Conservation (phyloP, 1,140 invertebrate species). For the Drosophila auraria region DNA sequence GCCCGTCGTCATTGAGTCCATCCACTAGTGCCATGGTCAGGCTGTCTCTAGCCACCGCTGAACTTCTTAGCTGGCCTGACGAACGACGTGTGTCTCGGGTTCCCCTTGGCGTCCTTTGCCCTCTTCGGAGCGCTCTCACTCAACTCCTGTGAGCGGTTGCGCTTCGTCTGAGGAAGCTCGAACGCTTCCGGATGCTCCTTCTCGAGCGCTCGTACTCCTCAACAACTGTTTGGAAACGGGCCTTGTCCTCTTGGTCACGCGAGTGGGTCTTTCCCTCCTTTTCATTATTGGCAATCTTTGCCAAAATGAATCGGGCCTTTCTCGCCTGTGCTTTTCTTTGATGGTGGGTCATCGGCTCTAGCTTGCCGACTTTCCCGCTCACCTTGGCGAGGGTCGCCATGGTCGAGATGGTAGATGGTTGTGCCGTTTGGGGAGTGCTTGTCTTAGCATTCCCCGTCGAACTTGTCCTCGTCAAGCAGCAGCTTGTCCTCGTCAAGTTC, state of each 20-base stretch:
- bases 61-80: no score
- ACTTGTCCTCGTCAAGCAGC: no score
- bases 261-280: neutral
- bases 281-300: neutral
- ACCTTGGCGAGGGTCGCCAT: no score
- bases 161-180: neutral
- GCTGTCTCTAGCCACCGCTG: no score
- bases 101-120: neutral
- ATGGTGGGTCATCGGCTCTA: neutral
- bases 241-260: neutral
- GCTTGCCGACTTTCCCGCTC: no score
- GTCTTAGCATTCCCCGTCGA: no score
- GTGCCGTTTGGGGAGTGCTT: no score
- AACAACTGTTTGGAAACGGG: neutral
- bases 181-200: neutral
- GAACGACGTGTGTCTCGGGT: no score
- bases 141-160: neutral
- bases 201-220: neutral
- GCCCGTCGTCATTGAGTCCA: neutral
- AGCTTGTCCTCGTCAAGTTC: no score
- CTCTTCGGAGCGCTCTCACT: neutral
- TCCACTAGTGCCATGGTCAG: neutral
- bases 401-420: no score
- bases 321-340: neutral
- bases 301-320: neutral